Conservation (phyloP, 2,797 vertebrate genomes). For the Melanotaenia trifasciata region DNA sequence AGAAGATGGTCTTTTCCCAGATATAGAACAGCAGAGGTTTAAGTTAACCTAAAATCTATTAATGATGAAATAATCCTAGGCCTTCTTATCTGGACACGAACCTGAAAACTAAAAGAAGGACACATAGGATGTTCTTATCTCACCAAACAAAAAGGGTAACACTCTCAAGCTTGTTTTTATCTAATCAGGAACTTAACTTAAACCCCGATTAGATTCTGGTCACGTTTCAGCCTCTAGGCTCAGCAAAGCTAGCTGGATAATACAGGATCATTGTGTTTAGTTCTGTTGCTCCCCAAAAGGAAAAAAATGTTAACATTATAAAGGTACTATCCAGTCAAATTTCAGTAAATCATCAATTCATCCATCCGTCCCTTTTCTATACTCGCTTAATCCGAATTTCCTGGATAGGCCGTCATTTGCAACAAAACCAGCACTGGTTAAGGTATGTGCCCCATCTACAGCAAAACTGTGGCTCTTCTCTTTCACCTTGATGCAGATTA, state of each 20-base stretch:
- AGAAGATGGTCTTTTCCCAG: neutral
- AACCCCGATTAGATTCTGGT: conserved; percentile 45
- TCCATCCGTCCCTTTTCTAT: neutral
- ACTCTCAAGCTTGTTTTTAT: conserved; percentile 46
- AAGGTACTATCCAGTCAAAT: conserved; percentile 59
- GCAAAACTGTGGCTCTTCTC: conserved; percentile 1
- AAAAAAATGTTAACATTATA: conserved; percentile 9
- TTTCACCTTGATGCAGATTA: conserved; percentile 7
- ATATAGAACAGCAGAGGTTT: neutral
- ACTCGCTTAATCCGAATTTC: neutral
- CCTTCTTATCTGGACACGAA: neutral
- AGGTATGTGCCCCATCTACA: conserved; percentile 3
- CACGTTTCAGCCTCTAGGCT: conserved; percentile 21
- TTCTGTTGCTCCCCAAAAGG: conserved; percentile 22
- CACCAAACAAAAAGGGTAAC: conserved; percentile 61
- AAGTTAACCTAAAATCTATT: neutral
- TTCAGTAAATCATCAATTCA: neutral
- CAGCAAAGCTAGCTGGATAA: conserved; percentile 17
- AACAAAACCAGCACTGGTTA: neutral
- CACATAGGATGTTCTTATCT: conserved; percentile 44
- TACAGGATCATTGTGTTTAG: too few relatives aligned
- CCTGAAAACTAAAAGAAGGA: conserved; percentile 5
- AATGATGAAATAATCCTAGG: neutral
- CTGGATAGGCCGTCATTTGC: neutral
- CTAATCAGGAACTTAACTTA: conserved; percentile 40